phyloP scores from a whole-genome alignment of 2,113 vertebrate species.

The Mobula birostris region DNA sequence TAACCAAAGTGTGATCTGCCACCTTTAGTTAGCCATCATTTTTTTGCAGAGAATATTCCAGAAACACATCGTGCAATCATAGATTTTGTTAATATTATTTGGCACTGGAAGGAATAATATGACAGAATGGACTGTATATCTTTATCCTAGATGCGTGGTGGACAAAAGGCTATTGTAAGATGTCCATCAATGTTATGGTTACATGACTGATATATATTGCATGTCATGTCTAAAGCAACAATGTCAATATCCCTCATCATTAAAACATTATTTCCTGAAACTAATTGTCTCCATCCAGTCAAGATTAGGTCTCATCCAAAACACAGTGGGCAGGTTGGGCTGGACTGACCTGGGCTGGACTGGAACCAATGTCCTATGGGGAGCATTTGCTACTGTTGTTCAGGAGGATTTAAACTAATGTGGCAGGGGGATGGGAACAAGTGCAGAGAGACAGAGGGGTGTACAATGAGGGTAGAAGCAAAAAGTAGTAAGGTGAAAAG shows the following conservation, averaged over 20 bases:
- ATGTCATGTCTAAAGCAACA: background rate
- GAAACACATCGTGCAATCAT: background rate
- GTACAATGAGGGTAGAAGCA: no score
- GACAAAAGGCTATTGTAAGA: background rate
- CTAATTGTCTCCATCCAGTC: background rate
- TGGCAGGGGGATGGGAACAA: no score
- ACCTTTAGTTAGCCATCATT: background rate
- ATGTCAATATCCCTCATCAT: background rate
- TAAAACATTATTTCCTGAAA: background rate
- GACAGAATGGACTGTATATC: background rate
- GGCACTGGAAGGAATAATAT: background rate
- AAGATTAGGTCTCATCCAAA: background rate
- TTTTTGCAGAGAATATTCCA: background rate
- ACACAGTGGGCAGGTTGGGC: background rate
- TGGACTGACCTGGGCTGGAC: no score
- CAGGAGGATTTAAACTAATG: no score
- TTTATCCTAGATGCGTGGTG: background rate
- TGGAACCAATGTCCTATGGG: no score
- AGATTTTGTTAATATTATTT: background rate
- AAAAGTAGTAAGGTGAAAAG: no score
- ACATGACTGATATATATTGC: no score
- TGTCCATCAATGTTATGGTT: background rate
- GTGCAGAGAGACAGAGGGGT: no score
- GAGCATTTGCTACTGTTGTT: no score
- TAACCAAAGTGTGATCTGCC: background rate